These are phyloP conservation scores for Squalus acanthias DNA, from an alignment of 2,797 vertebrate species.

Conservation along the genomic window DNA sequence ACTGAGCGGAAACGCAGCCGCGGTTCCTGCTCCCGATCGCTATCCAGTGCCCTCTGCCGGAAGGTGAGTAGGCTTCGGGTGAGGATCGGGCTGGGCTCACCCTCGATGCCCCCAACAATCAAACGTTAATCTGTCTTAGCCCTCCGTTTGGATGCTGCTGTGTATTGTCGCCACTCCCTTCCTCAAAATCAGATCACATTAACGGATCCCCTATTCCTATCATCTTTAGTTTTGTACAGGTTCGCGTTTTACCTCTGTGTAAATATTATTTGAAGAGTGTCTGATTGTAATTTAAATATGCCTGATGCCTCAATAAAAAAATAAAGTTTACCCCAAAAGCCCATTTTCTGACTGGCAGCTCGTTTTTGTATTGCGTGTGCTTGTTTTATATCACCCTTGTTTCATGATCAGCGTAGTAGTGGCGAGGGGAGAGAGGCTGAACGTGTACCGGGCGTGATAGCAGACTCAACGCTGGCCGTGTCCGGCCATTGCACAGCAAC, in stretches of 20 bases:
- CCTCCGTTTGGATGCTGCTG: not conserved
- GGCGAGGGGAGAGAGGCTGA: not conserved
- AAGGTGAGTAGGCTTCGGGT: too few species aligned
- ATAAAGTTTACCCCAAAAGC: too few species aligned
- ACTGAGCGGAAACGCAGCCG: fast-evolving
- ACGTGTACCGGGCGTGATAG: too few species aligned
- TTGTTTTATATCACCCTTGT: not conserved
- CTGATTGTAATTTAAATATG: conserved; percentile 14
- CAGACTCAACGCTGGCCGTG: too few species aligned
- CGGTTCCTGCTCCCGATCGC: not conserved
- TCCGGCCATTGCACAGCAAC: too few species aligned
- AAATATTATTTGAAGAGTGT: not conserved
- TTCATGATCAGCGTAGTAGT: not conserved
- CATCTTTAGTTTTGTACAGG: not conserved
- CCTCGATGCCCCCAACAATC: not conserved
- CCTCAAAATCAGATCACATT: not conserved
- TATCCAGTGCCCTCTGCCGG: too few species aligned
- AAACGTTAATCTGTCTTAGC: not conserved
- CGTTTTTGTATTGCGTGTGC: not conserved
- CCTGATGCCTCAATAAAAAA: not conserved
- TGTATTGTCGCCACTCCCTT: not conserved
- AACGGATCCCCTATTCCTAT: not conserved
- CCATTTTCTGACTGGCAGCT: not conserved
- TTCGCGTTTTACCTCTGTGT: not conserved
- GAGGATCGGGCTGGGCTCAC: not conserved